Base-by-base conservation (phyloP, 2,797 vertebrate genomes). In the Odontamblyopus lacepedii region DNA sequence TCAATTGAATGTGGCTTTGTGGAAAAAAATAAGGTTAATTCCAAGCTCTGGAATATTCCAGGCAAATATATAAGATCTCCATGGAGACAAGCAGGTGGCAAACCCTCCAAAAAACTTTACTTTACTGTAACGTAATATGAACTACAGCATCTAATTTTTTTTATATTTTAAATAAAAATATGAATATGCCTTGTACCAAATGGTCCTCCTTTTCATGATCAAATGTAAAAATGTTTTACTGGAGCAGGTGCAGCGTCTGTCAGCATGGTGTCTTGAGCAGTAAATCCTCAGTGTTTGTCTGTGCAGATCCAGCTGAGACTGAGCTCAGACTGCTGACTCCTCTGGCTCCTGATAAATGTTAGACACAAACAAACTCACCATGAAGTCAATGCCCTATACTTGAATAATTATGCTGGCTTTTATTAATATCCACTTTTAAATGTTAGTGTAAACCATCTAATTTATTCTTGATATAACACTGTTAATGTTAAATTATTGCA, bases 271-370 rank as follows among this genome's bases (percentile, higher is more conserved):
- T 75, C 83, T 82, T 69, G 56, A 78, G 80, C 86, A 66, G 63
- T 74, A 70, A 68, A 85, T 79, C 74, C 2, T 63, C 63, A 77
- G 74, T n/a, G 38, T 77, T 60, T 65, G 72, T 70, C 32, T 57
- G 53, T 61, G 44, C 63, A 61, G 67, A 63, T 79, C 74, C 81
- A 88, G 87, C 87, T 90, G 87, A 75, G 82, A 66, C 82, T 57
- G 30, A 70, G 85, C 87, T 89, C 85, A 75, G 81, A 67, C 83
- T 59, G 38, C 71, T 61, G 76, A 38, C 78, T 69, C 66, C 32
- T 75, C 57, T 76, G 63, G 59, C 66, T 6, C 56, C 68, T 66
- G 30, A 63, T 23, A 74, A 72, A 7, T 69, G 23, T 27, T 69
- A 61, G 1, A 0, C 56, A 69, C 55, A 56, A 75, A 56, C 41